phyloP scores from a whole-genome alignment of 2,888 invertebrate species.

The Lepidocyrtoides sp. region DNA sequence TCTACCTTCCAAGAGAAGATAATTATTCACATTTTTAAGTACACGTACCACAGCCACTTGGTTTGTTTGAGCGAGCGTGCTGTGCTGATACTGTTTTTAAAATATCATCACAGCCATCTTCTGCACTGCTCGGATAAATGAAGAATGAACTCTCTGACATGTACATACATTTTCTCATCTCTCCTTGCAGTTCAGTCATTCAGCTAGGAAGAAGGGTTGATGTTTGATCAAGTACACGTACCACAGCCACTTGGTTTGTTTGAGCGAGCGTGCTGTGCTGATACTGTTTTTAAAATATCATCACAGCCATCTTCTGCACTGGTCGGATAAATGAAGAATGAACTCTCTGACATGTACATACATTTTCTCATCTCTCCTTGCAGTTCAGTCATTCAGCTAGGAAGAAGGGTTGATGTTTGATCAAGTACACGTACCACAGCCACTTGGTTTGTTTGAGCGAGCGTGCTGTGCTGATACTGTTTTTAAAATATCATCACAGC shows the following conservation, averaged over 20 bases:
- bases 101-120: constrained; percentile 51
- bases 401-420: constrained; percentile 44
- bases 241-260: constrained; percentile 2
- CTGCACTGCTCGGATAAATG: neutral
- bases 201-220: constrained; percentile 24
- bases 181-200: neutral
- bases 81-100: constrained; percentile 53
- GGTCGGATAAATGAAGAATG: neutral
- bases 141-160: constrained; percentile 31
- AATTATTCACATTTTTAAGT: constrained; percentile 62
- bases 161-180: neutral
- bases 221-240: constrained; percentile 40
- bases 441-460: neutral
- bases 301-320: constrained; percentile 35
- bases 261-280: constrained; percentile 37
- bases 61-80: constrained; percentile 40
- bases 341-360: neutral
- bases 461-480: constrained; percentile 37
- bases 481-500: constrained; percentile 36
- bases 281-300: constrained; percentile 40
- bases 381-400: neutral
- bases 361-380: neutral
- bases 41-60: constrained; percentile 40
- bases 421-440: constrained; percentile 37
- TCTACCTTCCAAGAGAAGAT: constrained; percentile 37